Conservation (phyloP, 1,140 invertebrate species). For the Drosophila saltans region DNA sequence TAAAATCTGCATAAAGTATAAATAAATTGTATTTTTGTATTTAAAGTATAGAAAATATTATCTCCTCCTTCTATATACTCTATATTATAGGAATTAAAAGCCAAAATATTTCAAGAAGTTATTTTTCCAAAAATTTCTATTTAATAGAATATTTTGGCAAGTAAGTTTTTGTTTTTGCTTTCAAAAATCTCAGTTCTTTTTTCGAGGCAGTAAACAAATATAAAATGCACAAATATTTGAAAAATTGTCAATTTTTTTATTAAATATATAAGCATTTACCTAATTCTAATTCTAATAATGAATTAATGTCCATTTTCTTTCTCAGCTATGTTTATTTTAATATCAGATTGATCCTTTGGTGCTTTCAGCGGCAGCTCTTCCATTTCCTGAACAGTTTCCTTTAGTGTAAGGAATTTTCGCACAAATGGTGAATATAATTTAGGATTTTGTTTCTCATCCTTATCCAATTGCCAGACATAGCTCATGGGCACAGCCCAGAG, state of each 20-base stretch:
- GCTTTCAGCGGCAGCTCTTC: constrained; percentile 58
- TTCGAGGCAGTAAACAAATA: neutral
- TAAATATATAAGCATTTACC: neutral
- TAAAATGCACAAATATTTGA: neutral
- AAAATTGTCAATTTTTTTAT: constrained; percentile 1
- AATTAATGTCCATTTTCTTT: constrained; percentile 28
- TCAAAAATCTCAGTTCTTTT: too few relatives aligned
- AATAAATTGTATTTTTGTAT: too few relatives aligned
- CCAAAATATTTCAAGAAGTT: too few relatives aligned
- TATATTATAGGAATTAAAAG: too few relatives aligned
- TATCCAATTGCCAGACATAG: constrained; percentile 62
- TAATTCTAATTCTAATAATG: constrained; percentile 1
- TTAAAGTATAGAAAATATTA: too few relatives aligned
- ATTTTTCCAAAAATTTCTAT: too few relatives aligned
- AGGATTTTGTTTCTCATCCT: constrained; percentile 49
- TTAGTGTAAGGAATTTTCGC: constrained; percentile 45
- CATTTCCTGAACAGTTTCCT: constrained; percentile 29
- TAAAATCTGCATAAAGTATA: too few relatives aligned
- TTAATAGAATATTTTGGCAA: too few relatives aligned
- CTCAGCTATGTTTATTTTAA: constrained; percentile 27
- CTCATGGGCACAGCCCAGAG: constrained; percentile 85
- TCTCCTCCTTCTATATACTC: too few relatives aligned
- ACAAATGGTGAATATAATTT: constrained; percentile 66
- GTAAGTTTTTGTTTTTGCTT: too few relatives aligned
- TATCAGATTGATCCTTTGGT: constrained; percentile 2